Conservation (phyloP, 2,113 vertebrate genomes). For the Danio rerio region GRCz12tu NC_133197.1:35363501-35364000, state of each 20-base stretch:
- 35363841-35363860: background rate
- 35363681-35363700: constrained; percentile 40
- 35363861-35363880: background rate
- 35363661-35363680: constrained; percentile 2
- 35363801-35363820: background rate
- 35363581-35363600: background rate
- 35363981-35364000: no score
- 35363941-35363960: no score
- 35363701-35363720: constrained; percentile 34
- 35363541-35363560: background rate
- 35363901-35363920: background rate
- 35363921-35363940: background rate
- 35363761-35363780: background rate
- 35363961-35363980: no score
- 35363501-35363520: background rate
- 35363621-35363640: constrained; percentile 9
- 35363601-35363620: constrained; percentile 18
- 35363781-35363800: constrained; percentile 5
- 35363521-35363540: background rate
- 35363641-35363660: constrained; percentile 26
- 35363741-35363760: constrained; percentile 42
- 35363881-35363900: background rate
- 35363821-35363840: background rate
- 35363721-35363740: constrained; percentile 14
- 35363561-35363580: constrained; percentile 39